Evolutionary conservation across 64 coral and sea anemone species (phyloP), one percentile per base, ranked within the genome.

Genomic region (Montipora capricornis): DNA sequence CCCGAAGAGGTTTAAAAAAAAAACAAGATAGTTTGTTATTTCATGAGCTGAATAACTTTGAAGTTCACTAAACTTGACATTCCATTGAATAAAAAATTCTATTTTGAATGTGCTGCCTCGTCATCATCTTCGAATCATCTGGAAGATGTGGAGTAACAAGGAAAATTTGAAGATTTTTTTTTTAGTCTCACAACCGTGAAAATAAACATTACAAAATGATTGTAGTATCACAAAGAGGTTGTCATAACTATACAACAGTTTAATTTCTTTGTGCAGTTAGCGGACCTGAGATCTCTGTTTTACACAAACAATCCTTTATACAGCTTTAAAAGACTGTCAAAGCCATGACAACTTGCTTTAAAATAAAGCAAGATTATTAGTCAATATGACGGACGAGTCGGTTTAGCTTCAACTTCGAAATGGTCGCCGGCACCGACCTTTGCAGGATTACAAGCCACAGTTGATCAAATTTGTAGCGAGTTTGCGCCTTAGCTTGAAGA

Each of bases 271-370:
- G 37, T 69, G 16, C 12, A 11, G 45, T 83, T 48, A 37, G 59
- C 15, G 44, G 1, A 45, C 44, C 44, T 4, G 49, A 9, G 46
- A 49, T 8, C 78, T 24, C 20, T 47, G 47, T 68, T 58, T 84
- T 46, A 62, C 58, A 50, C 70, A 86, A 86, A 86, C 66, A 86
- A 73, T 86, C 66, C 19, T 71, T 86, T 86, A 73, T 73, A 49
- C 46, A 13, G 5, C 26, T 74, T 76, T 45, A 7, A 47, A 71
- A 86, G 68, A 68, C 16, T 86, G 82, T 86, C 82, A 86, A 49
- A 49, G 13, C 16, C 45, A 22, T 24, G 46, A 86, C 61, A 86
- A 1, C 53, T 57, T 57, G 0, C 53, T 8, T 6, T 6, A 57
- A 57, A 57, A 57, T 57, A 57, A 57, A 57, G 11, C 53, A 57